These are phyloP conservation scores for Parnassius mnemosyne DNA, from an alignment of 2,888 invertebrate species.

Conservation along the genomic window DNA sequence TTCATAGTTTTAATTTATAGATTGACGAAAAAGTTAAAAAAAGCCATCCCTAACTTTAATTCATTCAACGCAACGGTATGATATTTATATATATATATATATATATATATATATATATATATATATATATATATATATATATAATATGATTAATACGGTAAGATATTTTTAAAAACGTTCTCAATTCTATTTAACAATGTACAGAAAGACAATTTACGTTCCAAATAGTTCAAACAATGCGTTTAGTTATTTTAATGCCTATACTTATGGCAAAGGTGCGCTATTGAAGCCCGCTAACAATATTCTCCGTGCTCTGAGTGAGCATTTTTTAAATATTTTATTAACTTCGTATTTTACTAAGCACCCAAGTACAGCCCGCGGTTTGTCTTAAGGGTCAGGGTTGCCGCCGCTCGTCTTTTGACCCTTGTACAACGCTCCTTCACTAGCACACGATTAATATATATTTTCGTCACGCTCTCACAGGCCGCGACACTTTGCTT, in stretches of 20 bases:
- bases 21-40: too few relatives aligned
- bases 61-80: constrained; percentile 1
- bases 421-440: constrained; percentile 58
- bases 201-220: constrained; percentile 26
- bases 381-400: constrained; percentile 59
- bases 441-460: constrained; percentile 44
- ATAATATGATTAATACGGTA: too few relatives aligned
- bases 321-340: constrained; percentile 40
- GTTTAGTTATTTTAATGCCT: constrained; percentile 47
- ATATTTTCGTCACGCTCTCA: constrained; percentile 51
- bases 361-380: constrained; percentile 61
- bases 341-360: constrained; percentile 29
- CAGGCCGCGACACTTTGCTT: constrained; percentile 77
- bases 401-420: constrained; percentile 77
- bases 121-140: too few relatives aligned
- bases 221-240: constrained; percentile 38
- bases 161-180: too few relatives aligned
- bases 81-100: too few relatives aligned
- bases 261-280: constrained; percentile 40
- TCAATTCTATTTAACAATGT: constrained; percentile 1
- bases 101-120: too few relatives aligned
- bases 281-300: constrained; percentile 43
- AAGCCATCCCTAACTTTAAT: too few relatives aligned
- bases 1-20: too few relatives aligned
- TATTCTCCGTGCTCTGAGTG: constrained; percentile 34